Evolutionary conservation across 2,888 invertebrate species (phyloP), one percentile per base, ranked within the genome.

Genomic region (Pocota personata): DNA sequence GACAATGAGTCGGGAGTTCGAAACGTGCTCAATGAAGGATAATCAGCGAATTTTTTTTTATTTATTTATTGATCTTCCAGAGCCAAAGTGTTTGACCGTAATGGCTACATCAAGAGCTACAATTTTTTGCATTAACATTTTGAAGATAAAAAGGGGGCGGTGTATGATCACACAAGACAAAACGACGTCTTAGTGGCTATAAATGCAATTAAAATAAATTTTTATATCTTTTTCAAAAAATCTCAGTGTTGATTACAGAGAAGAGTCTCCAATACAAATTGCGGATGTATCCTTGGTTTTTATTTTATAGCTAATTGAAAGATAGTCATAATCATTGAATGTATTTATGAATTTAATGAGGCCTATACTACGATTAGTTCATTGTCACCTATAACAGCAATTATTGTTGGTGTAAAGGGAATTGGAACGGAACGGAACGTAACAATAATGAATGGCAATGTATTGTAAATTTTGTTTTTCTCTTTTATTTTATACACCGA

Each of bases 101-200:
- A 76, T 32, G 58, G 24, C 35, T 48, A n/a, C 14, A 50, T 48
- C 12, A 19, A 24, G 12, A 24, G 37, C 50, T 27, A 19, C 14
- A 67, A 58, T 67, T 77, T 77, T 67, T 77, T 77, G 76, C 67
- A 64, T 75, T 64, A 64, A 55, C 12, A 30, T 64, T 10, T 55
- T 19, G 5, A 19, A 43, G 35, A 46, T 64, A 32, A 52, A 60
- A 50, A 40, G 16, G 58, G 73, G 73, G 73, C 79, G 72, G 48
- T 46, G 4, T 10, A 40, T 12, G 40, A 2, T 14, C 40, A 14
- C 3, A 14, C 14, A 5, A 35, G 35, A 8, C 55, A 24, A 40
- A 12, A 6, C 30, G 19, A 46, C 30, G 60, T 60, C 48, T 35
- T 55, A 57, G 7, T 48, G 66, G 12, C 50, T 77, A 58, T 21